Conservation (phyloP, 2,888 invertebrate species). For the Andrena dorsata region DNA sequence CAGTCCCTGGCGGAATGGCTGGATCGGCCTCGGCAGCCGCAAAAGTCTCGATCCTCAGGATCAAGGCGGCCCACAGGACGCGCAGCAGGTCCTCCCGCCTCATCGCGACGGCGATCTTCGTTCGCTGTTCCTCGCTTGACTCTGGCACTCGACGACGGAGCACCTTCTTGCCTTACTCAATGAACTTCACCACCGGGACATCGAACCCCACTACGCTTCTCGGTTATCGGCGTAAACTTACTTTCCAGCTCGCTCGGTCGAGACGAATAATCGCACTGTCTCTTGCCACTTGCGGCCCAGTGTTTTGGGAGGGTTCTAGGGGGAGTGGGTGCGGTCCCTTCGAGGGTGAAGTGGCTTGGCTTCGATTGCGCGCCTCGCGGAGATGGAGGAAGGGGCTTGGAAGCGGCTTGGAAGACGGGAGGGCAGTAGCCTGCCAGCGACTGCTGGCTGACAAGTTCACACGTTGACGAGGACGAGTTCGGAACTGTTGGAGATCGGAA, state of each 20-base stretch:
- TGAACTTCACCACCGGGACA: constrained; percentile 65
- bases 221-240: background rate
- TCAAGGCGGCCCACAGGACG: constrained; percentile 72
- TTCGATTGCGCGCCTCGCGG: background rate
- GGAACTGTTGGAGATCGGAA: constrained; percentile 83
- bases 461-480: constrained; percentile 79
- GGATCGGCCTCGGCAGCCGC: constrained; percentile 78
- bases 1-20: constrained; percentile 68
- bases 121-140: constrained; percentile 1
- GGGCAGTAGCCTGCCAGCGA: constrained; percentile 8
- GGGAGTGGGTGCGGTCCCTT: background rate
- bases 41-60: constrained; percentile 63
- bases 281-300: background rate
- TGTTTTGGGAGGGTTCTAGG: background rate
- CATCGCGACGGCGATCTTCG: constrained; percentile 68
- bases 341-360: background rate
- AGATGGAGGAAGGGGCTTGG: background rate
- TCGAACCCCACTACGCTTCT: constrained; percentile 33
- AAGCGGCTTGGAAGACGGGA: background rate
- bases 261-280: constrained; percentile 9
- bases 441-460: constrained; percentile 51
- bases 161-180: constrained; percentile 14
- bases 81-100: constrained; percentile 71
- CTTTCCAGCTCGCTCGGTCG: background rate
- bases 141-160: constrained; percentile 15